These are phyloP conservation scores for Orcinus orca DNA, from an alignment of 2,113 vertebrate species.

Conservation along the genomic window DNA sequence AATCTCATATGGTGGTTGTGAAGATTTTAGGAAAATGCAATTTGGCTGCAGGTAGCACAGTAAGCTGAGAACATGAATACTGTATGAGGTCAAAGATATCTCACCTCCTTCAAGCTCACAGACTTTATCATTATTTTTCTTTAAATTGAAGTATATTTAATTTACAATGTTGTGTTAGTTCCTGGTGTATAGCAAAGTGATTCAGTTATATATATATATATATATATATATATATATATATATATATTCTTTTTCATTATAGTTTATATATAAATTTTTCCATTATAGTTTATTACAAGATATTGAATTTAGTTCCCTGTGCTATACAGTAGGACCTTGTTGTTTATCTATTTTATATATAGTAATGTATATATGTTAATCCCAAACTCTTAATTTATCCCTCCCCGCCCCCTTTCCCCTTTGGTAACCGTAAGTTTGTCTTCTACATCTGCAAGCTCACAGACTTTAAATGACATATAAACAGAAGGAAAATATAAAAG, in stretches of 20 bases:
- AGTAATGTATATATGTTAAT: neutral
- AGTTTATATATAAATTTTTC: neutral
- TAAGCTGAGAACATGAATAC: neutral
- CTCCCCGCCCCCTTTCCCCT: neutral
- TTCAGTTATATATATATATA: neutral
- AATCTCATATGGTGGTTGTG: neutral
- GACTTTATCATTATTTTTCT: neutral
- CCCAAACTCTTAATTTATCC: neutral
- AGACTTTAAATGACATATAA: neutral
- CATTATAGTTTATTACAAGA: neutral
- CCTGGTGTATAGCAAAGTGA: neutral
- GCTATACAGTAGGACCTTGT: neutral
- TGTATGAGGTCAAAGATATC: neutral
- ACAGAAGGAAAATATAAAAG: neutral
- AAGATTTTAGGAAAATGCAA: neutral
- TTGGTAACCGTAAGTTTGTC: neutral
- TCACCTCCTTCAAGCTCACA: neutral
- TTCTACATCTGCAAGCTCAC: neutral
- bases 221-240: neutral
- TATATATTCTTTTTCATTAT: neutral
- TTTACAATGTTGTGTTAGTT: neutral
- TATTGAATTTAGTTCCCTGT: neutral
- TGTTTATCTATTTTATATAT: neutral
- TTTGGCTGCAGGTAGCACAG: neutral
- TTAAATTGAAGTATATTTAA: neutral